Percentiles rank a stretch among this genome's conserved stretches.
These are phyloP conservation scores for Myotis myotis DNA, from an alignment of 2,797 vertebrate species.

Conservation along the genomic window DNA sequence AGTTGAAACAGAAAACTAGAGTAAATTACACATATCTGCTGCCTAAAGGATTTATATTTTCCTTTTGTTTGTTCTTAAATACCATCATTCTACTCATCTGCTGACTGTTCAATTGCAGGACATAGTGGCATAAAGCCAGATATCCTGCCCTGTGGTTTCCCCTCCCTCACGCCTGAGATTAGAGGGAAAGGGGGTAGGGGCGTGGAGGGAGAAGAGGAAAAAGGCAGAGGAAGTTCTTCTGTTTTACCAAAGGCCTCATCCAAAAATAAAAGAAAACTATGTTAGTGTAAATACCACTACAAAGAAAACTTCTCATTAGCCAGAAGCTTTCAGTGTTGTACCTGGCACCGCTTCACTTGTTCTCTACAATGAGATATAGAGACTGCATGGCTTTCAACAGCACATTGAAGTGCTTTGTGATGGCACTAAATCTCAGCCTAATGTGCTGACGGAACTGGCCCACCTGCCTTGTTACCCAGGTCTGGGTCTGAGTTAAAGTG, in stretches of 20 bases:
- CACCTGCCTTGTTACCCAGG: not conserved
- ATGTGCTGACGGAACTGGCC: not conserved
- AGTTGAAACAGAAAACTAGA: conserved; percentile 71
- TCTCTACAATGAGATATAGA: not conserved
- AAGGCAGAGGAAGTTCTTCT: conserved; percentile 46
- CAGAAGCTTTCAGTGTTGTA: not conserved
- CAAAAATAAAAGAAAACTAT: conserved; percentile 41
- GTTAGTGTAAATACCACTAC: conserved; percentile 23
- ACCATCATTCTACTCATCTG: conserved; percentile 62
- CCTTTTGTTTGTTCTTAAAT: conserved; percentile 71
- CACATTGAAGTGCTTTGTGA: not conserved
- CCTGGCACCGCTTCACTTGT: not conserved
- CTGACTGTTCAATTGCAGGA: conserved; percentile 60
- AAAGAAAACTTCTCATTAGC: conserved; percentile 52
- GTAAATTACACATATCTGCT: conserved; percentile 70
- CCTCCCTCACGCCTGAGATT: not conserved
- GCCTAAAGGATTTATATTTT: conserved; percentile 68
- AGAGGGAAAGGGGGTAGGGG: not conserved
- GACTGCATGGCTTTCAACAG: not conserved
- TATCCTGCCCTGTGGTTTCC: not conserved
- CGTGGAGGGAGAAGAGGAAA: not conserved
- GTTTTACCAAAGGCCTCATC: conserved; percentile 41
- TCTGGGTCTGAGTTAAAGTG: not conserved
- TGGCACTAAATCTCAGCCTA: not conserved
- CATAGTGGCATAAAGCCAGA: conserved; percentile 47